Base-by-base conservation (phyloP, 2,888 invertebrate species). In the Norana najaformis region DNA sequence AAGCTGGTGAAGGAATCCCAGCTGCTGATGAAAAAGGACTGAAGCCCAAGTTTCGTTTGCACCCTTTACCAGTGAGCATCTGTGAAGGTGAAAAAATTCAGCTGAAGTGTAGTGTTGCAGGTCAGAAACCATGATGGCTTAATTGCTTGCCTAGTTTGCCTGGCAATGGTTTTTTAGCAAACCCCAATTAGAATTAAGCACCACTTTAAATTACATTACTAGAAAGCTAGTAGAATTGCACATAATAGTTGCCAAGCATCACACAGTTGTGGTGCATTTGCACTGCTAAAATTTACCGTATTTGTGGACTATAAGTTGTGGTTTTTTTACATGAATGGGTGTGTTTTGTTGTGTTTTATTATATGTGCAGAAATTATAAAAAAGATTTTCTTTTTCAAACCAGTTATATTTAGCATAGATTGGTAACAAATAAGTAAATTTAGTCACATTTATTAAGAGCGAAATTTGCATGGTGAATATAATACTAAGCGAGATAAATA, bases 91-190 rank as follows among this genome's bases (percentile, higher is more conserved):
- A 90, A 18, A 89, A 41, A 37, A 53, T 92, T 30, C 47, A 89
- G 30, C 83, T 92, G 47, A 88, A 89, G 16, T 92, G 91, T 88
- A 88, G 82, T 38, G 89, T 92, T 16, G 36, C 89, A 90, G 92
- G 91, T 91, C 88, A 83, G 90, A 89, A 37, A 85, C 37, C 85
- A 35, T 23, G 37, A 2, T 36, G 37, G 23, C 16, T 35, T 85
- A 23, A 13, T 85, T 36, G 85, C 85, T 85, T 69, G n/a, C n/a
- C 18, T 69, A 69, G 69, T 69, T 69, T 69, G 69, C 69, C 69
- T 69, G 69, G 69, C 69, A 69, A 69, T 69, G 69, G 30, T n/a
- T 69, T n/a, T 69, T 69, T 6, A 47, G 47, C 47, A 23, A 47
- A 4, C 20, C 0, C 3, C 2, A 47, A 47, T 47, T 47, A 23